A percentile compares a stretch with the other conserved stretches of the same genome.
phyloP scores from a whole-genome alignment of 2,113 vertebrate genomes.

The Myiopsitta monachus region DNA sequence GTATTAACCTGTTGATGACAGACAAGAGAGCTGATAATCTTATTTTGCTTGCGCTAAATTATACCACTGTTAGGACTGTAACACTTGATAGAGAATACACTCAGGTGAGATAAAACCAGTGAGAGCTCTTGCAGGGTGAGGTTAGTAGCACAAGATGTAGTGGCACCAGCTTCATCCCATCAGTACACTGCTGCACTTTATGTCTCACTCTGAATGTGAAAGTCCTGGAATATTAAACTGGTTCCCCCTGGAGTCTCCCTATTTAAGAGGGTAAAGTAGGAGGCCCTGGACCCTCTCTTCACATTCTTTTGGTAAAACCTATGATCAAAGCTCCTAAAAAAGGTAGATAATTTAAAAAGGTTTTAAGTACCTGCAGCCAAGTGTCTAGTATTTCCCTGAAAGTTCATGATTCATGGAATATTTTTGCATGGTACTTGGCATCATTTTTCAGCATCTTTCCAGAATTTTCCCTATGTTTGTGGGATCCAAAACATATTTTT shows the following conservation, averaged over 20 bases:
- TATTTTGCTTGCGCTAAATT: neutral
- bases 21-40: neutral
- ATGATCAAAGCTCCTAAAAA: neutral
- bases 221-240: neutral
- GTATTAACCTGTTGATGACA: neutral
- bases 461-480: neutral
- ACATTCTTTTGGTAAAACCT: neutral
- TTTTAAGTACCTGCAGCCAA: neutral
- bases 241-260: neutral
- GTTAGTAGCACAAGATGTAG: neutral
- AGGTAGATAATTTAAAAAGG: neutral
- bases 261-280: neutral
- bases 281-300: neutral
- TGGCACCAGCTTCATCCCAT: neutral
- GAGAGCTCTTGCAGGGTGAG: neutral
- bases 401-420: neutral
- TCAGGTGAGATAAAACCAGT: neutral
- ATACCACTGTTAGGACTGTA: neutral
- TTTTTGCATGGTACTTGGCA: neutral
- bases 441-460: neutral
- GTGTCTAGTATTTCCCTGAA: neutral
- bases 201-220: neutral
- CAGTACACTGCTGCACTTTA: neutral
- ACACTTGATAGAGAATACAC: fast-evolving
- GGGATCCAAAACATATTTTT: neutral